These are phyloP conservation scores for Linnaemya vulpina DNA, from an alignment of 2,888 invertebrate genomes.

Conservation along the genomic window DNA sequence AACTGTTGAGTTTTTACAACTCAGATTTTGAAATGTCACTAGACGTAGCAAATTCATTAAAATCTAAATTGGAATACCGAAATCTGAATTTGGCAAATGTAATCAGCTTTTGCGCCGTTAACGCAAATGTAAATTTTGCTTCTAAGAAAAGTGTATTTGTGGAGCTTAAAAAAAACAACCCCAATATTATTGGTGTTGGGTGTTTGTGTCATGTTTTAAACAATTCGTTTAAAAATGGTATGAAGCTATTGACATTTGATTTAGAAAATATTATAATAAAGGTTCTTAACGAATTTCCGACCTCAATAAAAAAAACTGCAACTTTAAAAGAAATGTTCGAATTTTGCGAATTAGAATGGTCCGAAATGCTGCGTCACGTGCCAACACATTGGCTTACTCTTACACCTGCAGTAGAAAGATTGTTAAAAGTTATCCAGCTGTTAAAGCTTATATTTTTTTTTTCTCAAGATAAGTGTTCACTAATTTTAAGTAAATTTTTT, in stretches of 20 bases:
- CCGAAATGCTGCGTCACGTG: constrained; percentile 55
- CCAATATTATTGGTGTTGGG: constrained; percentile 33
- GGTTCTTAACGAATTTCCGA: constrained; percentile 38
- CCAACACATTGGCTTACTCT: constrained; percentile 40
- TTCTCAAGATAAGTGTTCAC: constrained; percentile 38
- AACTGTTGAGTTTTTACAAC: constrained; percentile 40
- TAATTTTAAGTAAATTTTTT: constrained; percentile 40
- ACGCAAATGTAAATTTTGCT: constrained; percentile 62
- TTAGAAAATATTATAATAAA: constrained; percentile 59
- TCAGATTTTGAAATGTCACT: constrained; percentile 33
- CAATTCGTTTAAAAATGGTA: constrained; percentile 50
- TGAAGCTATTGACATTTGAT: constrained; percentile 54
- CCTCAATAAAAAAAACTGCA: too few species aligned
- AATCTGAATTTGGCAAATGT: constrained; percentile 44
- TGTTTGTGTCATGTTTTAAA: constrained; percentile 50
- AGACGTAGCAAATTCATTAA: constrained; percentile 47
- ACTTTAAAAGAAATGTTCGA: too few species aligned
- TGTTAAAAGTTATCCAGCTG: constrained; percentile 1
- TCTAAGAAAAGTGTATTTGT: constrained; percentile 61
- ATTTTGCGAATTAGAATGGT: constrained; percentile 53
- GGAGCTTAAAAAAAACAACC: constrained; percentile 56
- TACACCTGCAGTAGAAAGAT: too few species aligned
- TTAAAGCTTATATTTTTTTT: constrained; percentile 53
- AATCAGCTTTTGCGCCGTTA: constrained; percentile 59
- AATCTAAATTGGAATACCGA: constrained; percentile 19